A percentile compares a stretch with the other conserved stretches of the same genome.
Conservation (phyloP, 30 jellyfish, hydroid and myxozoan species). For the Turritopsis rubra region DNA sequence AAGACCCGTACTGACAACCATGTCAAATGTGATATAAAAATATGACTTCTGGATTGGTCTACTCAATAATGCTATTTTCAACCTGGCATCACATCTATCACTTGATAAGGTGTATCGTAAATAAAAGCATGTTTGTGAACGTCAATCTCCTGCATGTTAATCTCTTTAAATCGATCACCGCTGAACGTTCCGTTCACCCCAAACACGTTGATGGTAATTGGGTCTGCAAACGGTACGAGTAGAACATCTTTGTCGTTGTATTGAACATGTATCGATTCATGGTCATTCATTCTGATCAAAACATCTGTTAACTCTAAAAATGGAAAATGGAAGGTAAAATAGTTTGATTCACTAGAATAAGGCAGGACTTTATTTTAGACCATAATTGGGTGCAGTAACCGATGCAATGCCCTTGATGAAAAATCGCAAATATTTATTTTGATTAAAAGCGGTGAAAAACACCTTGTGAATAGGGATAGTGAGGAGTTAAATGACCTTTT, state of each 20-base stretch:
- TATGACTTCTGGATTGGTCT: no score
- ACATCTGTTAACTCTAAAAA: constrained; percentile 21
- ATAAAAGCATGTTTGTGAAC: background rate
- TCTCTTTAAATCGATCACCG: background rate
- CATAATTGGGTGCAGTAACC: no score
- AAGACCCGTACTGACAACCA: no score
- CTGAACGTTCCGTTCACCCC: background rate
- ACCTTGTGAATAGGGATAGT: no score
- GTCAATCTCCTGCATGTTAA: background rate
- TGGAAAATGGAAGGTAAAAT: background rate
- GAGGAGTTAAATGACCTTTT: no score
- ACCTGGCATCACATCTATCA: constrained; percentile 20
- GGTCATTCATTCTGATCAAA: constrained; percentile 6
- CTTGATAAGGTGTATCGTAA: background rate
- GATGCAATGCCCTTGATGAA: no score
- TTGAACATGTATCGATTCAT: background rate
- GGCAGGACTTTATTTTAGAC: no score
- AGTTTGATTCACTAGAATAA: background rate
- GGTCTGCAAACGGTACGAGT: background rate
- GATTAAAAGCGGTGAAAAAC: no score
- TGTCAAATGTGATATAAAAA: no score
- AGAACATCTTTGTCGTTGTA: background rate
- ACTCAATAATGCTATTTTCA: no score
- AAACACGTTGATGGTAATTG: background rate
- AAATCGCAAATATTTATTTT: no score